Base-by-base conservation (phyloP, 2,888 invertebrate genomes). In the Xestobium rufovillosum region DNA sequence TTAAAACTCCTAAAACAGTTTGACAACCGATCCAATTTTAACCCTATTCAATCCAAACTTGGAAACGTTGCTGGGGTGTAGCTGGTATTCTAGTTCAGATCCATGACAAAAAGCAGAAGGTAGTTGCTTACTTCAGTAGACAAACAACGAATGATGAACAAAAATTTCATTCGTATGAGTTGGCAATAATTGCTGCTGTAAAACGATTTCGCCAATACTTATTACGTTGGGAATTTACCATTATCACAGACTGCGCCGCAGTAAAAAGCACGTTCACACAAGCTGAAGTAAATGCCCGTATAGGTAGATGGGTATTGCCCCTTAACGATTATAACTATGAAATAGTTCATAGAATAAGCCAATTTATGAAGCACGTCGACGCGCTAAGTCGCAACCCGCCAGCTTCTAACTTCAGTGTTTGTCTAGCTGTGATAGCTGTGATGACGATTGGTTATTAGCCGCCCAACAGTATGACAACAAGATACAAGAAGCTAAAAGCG, bases 211-310 rank as follows among this genome's bases (percentile, higher is more conserved):
- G 46, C n/a, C 38, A 38, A 4, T 52, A 50, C 15, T 11, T 52
- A 0, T 43, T 42, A 12, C 44, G 44, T 3, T 16, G 33, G 8
- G 23, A 13, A 1, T 49, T 53, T 13, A 43, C 31, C 4, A 38
- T 54, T 1, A 23, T 44, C 2, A 52, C 52, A 3, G 52, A 55
- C 35, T 51, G 52, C 15, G 32, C 31, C 3, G 36, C 49, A 1
- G 26, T 53, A 1, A 36, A 16, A 30, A 19, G 11, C 3, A 28
- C 33, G 10, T 29, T 31, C 14, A 26, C 16, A 15, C 41, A 42
- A 29, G 14, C 25, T 13, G 31, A 42, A 6, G 4, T 42, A 11
- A 17, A 36, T 8, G 17, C 42, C 2, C 25, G 36, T 12, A 36
- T 42, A 3, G 42, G 34, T 8, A 30, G 42, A n/a, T 42, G 41